Base-by-base conservation (phyloP, 1,140 invertebrate genomes). In the Eufriesea mexicana region DNA sequence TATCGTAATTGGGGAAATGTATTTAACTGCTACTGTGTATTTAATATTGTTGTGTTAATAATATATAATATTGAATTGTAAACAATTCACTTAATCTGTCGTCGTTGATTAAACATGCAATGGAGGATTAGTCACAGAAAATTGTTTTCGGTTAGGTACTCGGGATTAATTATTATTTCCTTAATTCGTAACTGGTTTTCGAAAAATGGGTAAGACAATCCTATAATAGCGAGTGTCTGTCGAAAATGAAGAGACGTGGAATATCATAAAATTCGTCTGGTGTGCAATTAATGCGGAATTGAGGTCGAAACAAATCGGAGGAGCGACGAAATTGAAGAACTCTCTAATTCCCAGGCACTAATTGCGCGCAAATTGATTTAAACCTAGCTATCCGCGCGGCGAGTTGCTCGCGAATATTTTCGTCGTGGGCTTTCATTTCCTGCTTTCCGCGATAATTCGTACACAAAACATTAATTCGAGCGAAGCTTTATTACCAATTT, bases 341-440 rank as follows among this genome's bases (percentile, higher is more conserved):
- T 10, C 54, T 55, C 54, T 73, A 73, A 73, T 73, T 57, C n/a
- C 71, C 71, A 42, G 14, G 10, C 54, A 35, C 71, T 73, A 73
- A 73, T 73, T 73, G 71, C 71, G 71, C 35, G 35, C 28, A 57
- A 73, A 73, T 73, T 73, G 28, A 42, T 73, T 73, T 73, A 73
- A 51, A 49, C 25, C 68, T 51, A 51, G 47, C 18, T 12, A 18
- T n/a, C n/a, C 18, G 2, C 6, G 18, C 55, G 23, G 20, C 23
- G 62, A 47, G 47, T 5, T 20, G 5, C 47, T 28, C 68, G 9
- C 47, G 68, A 71, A 71, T 51, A 51, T 71, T 71, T 71, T 51
- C n/a, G 25, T 49, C 6, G n/a, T 14, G 45, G 49, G 23, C 45
- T 25, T 68, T 47, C 16, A 71, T 14, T 28, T 6, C 5, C 18